Evolutionary conservation across 2,113 vertebrate species (phyloP).

Genomic region (Anolis carolinensis): DNA sequence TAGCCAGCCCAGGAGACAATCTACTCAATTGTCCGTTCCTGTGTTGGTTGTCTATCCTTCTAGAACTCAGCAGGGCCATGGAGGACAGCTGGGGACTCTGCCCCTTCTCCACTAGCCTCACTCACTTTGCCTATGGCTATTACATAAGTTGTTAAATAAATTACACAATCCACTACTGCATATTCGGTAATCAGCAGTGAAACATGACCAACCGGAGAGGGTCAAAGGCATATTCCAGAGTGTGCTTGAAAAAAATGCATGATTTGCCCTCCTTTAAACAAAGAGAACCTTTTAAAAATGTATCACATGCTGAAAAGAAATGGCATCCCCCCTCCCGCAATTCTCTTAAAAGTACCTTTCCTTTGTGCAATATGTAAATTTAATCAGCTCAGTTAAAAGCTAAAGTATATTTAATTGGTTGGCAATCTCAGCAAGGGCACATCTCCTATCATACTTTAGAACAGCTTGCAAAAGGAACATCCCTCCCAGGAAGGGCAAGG

Average conservation of each 20-base stretch:
- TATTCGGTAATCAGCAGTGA: background rate
- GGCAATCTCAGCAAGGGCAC: background rate
- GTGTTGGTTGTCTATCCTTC: background rate
- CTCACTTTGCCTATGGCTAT: too few species aligned
- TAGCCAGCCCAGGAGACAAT: background rate
- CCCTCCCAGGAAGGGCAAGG: background rate
- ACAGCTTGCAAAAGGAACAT: background rate
- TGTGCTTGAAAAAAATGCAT: slow-evolving; percentile 3
- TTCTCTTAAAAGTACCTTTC: background rate
- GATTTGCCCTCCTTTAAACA: background rate
- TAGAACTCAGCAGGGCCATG: background rate
- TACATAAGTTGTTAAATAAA: background rate
- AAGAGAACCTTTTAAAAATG: background rate
- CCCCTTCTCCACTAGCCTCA: background rate
- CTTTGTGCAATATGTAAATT: slow-evolving; percentile 10
- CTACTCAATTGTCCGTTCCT: background rate
- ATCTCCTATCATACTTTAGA: background rate
- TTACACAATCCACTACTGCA: background rate
- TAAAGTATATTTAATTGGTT: background rate
- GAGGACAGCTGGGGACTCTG: background rate
- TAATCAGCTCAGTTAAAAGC: slow-evolving; percentile 24
- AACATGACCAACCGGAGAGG: too few species aligned
- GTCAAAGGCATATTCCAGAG: background rate
- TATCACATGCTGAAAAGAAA: background rate
- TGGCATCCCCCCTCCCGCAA: background rate